phyloP scores from a whole-genome alignment of 2,113 vertebrate species.

The Ibidorhyncha struthersii region DNA sequence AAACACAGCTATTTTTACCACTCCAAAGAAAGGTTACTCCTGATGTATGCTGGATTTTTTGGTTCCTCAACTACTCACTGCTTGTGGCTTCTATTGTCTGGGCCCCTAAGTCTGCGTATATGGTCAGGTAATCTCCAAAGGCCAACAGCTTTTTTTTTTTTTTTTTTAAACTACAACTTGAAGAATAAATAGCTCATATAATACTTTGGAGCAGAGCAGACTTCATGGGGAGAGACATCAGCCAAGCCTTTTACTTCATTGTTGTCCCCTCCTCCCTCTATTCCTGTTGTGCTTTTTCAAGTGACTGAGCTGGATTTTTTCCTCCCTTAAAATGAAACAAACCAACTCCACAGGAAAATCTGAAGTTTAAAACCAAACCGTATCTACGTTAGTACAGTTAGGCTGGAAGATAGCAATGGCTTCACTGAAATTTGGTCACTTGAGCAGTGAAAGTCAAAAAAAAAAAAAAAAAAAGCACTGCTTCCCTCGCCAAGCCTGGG shows the following conservation, averaged over 20 bases:
- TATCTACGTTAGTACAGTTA: background rate
- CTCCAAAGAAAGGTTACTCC: background rate
- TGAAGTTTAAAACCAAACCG: background rate
- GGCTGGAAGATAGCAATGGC: background rate
- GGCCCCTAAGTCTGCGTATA: background rate
- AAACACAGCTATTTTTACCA: constrained; percentile 17
- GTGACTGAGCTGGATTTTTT: constrained; percentile 8
- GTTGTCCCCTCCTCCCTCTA: background rate
- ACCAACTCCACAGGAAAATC: background rate
- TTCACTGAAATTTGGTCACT: background rate
- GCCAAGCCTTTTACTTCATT: background rate
- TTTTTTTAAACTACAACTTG: background rate
- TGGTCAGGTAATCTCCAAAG: background rate
- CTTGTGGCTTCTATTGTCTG: background rate
- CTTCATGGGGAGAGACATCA: background rate
- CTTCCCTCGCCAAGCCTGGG: background rate
- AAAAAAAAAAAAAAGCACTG: background rate
- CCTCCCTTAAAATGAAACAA: background rate
- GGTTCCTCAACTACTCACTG: background rate
- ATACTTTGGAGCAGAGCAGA: constrained; percentile 17
- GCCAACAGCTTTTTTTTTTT: background rate
- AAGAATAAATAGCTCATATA: constrained; percentile 33
- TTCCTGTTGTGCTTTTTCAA: constrained; percentile 26
- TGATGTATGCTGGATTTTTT: background rate
- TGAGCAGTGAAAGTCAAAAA: background rate